Conservation (phyloP, 2,888 invertebrate species). For the Sminthurinus aureus region DNA sequence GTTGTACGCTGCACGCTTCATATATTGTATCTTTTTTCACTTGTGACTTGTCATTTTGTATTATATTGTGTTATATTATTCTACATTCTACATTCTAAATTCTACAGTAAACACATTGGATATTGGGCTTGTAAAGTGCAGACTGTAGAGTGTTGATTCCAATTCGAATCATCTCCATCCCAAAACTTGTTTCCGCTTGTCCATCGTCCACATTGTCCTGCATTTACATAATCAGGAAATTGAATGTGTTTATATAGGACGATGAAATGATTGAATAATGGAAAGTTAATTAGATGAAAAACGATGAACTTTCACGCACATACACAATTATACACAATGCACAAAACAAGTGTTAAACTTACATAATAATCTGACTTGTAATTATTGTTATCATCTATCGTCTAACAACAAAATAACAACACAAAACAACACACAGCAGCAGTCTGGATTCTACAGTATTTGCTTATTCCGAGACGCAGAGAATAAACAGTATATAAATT, state of each 20-base stretch:
- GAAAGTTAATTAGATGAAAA: conserved; percentile 35
- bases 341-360: not conserved
- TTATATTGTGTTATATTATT: too few relatives aligned
- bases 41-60: too few relatives aligned
- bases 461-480: too few relatives aligned
- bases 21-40: too few relatives aligned
- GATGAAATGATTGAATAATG: conserved; percentile 27
- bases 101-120: too few relatives aligned
- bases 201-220: too few relatives aligned
- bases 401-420: not conserved
- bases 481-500: not conserved
- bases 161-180: too few relatives aligned
- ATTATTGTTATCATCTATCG: not conserved
- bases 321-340: not conserved
- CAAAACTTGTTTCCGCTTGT: too few relatives aligned
- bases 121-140: too few relatives aligned
- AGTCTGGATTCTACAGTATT: not conserved
- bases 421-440: not conserved
- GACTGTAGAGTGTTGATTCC: too few relatives aligned
- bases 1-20: too few relatives aligned
- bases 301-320: conserved; percentile 31
- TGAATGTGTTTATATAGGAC: conserved; percentile 3
- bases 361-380: not conserved
- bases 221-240: conserved; percentile 37
- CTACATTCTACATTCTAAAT: too few relatives aligned